Percentiles rank a stretch among this genome's conserved stretches.
These are phyloP conservation scores for Drosophila austrosaltans DNA, from an alignment of 2,888 invertebrate species.

Conservation along the genomic window DNA sequence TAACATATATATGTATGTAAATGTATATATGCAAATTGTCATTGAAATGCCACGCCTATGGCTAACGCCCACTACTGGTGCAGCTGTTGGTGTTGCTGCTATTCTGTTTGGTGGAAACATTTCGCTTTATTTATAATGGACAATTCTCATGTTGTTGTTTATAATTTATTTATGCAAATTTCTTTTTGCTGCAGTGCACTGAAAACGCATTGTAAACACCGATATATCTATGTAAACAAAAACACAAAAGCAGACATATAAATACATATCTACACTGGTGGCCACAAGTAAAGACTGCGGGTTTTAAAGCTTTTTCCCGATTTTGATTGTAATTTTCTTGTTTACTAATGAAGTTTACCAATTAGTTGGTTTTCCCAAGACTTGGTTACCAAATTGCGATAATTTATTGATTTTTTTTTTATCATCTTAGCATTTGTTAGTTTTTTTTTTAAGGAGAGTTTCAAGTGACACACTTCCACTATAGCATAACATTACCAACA, in stretches of 20 bases:
- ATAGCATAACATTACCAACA: too few relatives aligned
- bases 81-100: not conserved
- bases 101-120: constrained; percentile 18
- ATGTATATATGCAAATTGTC: constrained; percentile 50
- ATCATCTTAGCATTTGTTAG: too few relatives aligned
- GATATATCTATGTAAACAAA: constrained; percentile 14
- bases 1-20: constrained; percentile 28
- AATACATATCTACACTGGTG: too few relatives aligned
- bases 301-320: too few relatives aligned
- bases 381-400: too few relatives aligned
- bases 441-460: too few relatives aligned
- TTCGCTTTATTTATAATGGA: constrained; percentile 56
- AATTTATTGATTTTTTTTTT: too few relatives aligned
- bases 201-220: constrained; percentile 25
- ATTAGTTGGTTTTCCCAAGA: too few relatives aligned
- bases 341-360: too few relatives aligned
- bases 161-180: constrained; percentile 73
- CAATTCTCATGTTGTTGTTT: constrained; percentile 64
- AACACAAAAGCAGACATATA: not conserved
- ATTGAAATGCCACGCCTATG: constrained; percentile 25
- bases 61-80: constrained; percentile 24
- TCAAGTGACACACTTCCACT: too few relatives aligned
- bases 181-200: constrained; percentile 32
- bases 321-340: too few relatives aligned
- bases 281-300: too few relatives aligned